A percentile compares a stretch with the other conserved stretches of the same genome.
Conservation (phyloP, 2,888 invertebrate genomes). For the Cerastis rubricosa region DNA sequence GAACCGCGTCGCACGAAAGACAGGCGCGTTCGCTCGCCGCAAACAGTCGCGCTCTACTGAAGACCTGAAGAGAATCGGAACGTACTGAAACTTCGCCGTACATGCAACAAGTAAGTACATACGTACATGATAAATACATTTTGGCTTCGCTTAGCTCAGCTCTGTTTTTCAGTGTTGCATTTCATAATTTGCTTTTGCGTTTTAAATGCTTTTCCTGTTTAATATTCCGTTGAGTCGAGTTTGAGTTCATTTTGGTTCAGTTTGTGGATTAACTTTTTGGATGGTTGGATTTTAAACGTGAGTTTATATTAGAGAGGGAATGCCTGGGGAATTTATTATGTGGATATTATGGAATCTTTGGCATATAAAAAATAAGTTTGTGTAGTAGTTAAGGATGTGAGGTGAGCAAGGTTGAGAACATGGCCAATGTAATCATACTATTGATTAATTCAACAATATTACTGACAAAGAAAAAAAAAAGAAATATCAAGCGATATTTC, state of each 20-base stretch:
- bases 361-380: neutral
- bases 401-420: neutral
- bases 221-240: conserved; percentile 18
- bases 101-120: conserved; percentile 83
- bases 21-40: conserved; percentile 63
- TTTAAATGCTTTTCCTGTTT: conserved; percentile 27
- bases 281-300: conserved; percentile 1
- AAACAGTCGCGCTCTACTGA: conserved; percentile 71
- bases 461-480: too few species aligned
- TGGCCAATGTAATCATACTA: neutral
- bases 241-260: neutral
- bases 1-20: conserved; percentile 16
- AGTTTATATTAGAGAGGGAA: neutral
- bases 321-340: neutral
- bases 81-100: conserved; percentile 67
- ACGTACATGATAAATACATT: conserved; percentile 47
- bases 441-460: too few species aligned
- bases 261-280: conserved; percentile 12
- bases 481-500: too few species aligned
- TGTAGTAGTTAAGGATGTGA: too few species aligned
- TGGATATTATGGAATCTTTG: neutral
- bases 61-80: conserved; percentile 61
- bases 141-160: conserved; percentile 47
- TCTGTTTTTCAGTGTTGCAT: conserved; percentile 30
- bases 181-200: conserved; percentile 42